A percentile compares a stretch with the other conserved stretches of the same genome.
phyloP scores from a whole-genome alignment of 2,888 invertebrate species.

The Apotomis capreana region DNA sequence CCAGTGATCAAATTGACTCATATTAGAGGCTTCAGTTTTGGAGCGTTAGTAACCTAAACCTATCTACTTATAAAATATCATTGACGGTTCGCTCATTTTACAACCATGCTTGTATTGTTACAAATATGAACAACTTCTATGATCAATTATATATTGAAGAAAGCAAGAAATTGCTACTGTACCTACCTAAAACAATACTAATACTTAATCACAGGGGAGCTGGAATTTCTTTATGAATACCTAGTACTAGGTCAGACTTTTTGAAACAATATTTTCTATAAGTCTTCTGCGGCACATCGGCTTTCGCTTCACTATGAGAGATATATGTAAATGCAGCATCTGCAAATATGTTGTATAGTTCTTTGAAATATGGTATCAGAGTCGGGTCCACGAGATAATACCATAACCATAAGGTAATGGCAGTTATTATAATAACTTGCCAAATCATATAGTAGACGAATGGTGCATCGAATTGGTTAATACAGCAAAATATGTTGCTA shows the following conservation, averaged over 20 bases:
- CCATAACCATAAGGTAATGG: conserved; percentile 62
- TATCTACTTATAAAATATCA: no score
- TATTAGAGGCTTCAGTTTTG: no score
- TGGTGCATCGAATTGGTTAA: conserved; percentile 70
- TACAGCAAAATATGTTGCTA: conserved; percentile 59
- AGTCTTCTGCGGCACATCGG: not conserved
- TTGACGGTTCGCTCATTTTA: no score
- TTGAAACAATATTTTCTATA: conserved; percentile 15
- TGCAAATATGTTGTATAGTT: conserved; percentile 50
- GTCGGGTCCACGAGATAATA: conserved; percentile 58
- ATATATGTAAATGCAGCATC: not conserved
- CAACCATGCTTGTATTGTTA: no score
- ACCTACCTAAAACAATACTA: not conserved
- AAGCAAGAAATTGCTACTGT: no score
- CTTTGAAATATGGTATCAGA: conserved; percentile 60
- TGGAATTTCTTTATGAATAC: not conserved
- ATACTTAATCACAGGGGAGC: not conserved
- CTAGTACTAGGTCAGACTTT: conserved; percentile 7
- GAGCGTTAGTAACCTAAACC: no score
- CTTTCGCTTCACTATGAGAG: not conserved
- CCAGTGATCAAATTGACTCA: no score
- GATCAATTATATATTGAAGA: no score
- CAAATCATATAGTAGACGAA: conserved; percentile 74
- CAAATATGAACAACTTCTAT: no score
- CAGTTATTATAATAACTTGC: conserved; percentile 66